These are phyloP conservation scores for Sebastes iracundus DNA, from an alignment of 2,797 vertebrate genomes.

Conservation along the genomic window DNA sequence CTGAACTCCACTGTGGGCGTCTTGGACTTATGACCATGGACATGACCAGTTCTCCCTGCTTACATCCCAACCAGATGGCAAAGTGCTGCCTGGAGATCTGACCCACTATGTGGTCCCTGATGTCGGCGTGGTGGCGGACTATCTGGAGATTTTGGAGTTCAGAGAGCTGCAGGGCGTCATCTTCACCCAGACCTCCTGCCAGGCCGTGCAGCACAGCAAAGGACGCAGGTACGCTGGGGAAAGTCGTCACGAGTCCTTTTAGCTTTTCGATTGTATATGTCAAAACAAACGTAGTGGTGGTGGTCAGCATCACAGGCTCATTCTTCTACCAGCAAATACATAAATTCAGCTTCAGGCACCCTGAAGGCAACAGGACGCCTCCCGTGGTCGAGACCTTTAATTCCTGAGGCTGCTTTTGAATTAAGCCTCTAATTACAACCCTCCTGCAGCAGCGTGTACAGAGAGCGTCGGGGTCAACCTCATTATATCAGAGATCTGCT, in stretches of 20 bases:
- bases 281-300: background rate
- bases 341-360: background rate
- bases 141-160: slow-evolving; percentile 93
- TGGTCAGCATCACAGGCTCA: background rate
- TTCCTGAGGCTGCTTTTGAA: background rate
- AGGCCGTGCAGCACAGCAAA: slow-evolving; percentile 89
- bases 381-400: background rate
- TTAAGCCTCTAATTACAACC: slow-evolving; percentile 10
- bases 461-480: slow-evolving; percentile 38
- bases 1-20: background rate
- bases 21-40: background rate
- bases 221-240: slow-evolving; percentile 88
- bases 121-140: slow-evolving; percentile 90
- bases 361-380: background rate
- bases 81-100: slow-evolving; percentile 87
- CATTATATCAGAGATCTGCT: slow-evolving; percentile 63
- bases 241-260: too few relatives aligned
- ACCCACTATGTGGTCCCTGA: slow-evolving; percentile 96
- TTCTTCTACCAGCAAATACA: background rate
- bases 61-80: slow-evolving; percentile 80
- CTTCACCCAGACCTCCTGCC: slow-evolving; percentile 94
- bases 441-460: background rate
- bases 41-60: background rate
- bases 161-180: slow-evolving; percentile 90
- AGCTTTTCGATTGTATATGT: background rate